These are phyloP conservation scores for Eutrigla gurnardus DNA, from an alignment of 2,797 vertebrate genomes.

Conservation along the genomic window DNA sequence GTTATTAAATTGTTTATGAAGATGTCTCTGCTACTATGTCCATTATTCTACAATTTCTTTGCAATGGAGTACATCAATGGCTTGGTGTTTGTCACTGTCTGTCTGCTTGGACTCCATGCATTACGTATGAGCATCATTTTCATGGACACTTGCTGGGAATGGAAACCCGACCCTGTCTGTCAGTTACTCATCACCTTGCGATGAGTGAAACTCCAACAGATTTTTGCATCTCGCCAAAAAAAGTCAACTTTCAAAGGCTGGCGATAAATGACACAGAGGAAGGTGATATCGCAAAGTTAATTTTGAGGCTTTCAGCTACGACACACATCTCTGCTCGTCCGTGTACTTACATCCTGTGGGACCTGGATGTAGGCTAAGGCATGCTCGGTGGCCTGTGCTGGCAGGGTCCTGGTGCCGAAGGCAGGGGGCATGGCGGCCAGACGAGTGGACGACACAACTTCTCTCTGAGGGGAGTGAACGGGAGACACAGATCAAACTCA, in stretches of 20 bases:
- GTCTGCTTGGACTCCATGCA: slow-evolving; percentile 39
- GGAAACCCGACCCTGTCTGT: slow-evolving; percentile 53
- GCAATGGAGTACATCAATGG: slow-evolving; percentile 36
- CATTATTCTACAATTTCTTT: slow-evolving; percentile 44
- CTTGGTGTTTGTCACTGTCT: slow-evolving; percentile 36
- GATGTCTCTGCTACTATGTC: slow-evolving; percentile 17
- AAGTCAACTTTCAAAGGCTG: slow-evolving; percentile 62
- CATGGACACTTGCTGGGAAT: slow-evolving; percentile 44
- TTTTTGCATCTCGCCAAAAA: slow-evolving; percentile 51
- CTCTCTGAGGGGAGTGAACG: slow-evolving; percentile 85
- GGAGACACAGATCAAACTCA: slow-evolving; percentile 36
- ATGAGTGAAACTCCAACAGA: slow-evolving; percentile 58
- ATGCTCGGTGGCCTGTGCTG: slow-evolving; percentile 94
- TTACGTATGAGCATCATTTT: slow-evolving; percentile 58
- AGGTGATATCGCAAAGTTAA: slow-evolving; percentile 48
- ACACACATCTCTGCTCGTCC: slow-evolving; percentile 37
- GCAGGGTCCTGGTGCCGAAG: slow-evolving; percentile 90
- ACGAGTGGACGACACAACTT: slow-evolving; percentile 89
- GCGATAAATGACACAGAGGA: slow-evolving; percentile 48
- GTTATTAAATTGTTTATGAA: slow-evolving; percentile 18
- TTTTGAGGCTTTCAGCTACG: slow-evolving; percentile 39
- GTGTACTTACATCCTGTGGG: slow-evolving; percentile 92
- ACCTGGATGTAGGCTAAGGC: slow-evolving; percentile 94
- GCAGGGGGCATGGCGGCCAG: slow-evolving; percentile 90
- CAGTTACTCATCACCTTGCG: slow-evolving; percentile 49